Evolutionary conservation across 2,888 invertebrate species (phyloP).

Genomic region (Cacoxenus indagator): DNA sequence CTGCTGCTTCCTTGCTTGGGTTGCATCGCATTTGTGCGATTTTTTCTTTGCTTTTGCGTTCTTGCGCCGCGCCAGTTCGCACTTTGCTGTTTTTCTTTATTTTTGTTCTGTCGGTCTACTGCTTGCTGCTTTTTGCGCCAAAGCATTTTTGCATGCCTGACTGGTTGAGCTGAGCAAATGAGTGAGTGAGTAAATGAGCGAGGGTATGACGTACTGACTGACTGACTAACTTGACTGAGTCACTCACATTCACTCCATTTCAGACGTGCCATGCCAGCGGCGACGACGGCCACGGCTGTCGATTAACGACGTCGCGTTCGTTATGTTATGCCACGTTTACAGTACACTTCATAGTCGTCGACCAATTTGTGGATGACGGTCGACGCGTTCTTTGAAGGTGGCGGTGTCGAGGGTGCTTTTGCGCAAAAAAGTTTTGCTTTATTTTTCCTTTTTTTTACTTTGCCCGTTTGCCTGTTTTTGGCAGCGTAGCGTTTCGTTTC

Average conservation of each 20-base stretch:
- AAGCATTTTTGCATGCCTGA: slow-evolving; percentile 19
- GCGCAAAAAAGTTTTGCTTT: no score
- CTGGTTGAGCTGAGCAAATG: slow-evolving; percentile 11
- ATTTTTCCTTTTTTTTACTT: not conserved
- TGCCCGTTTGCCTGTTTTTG: not conserved
- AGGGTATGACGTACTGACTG: not conserved
- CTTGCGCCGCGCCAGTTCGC: not conserved
- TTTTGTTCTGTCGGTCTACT: slow-evolving; percentile 27
- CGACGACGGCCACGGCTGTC: no score
- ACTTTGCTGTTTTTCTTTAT: slow-evolving; percentile 12
- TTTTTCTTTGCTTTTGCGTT: not conserved
- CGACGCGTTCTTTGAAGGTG: no score
- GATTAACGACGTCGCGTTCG: not conserved
- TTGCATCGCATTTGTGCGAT: not conserved
- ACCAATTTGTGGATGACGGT: no score
- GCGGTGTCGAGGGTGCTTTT: no score
- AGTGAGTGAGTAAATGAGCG: not conserved
- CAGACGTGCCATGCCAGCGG: not conserved
- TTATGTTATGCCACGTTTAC: not conserved
- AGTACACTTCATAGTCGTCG: slow-evolving; percentile 6
- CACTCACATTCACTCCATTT: not conserved
- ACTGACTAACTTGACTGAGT: not conserved
- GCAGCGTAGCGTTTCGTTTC: slow-evolving; percentile 12
- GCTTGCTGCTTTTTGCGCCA: slow-evolving; percentile 36
- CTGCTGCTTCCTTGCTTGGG: not conserved